Evolutionary conservation across 2,797 vertebrate genomes (phyloP), one percentile per base, ranked within the genome.

Genomic region (Enteromius radiatus): DNA sequence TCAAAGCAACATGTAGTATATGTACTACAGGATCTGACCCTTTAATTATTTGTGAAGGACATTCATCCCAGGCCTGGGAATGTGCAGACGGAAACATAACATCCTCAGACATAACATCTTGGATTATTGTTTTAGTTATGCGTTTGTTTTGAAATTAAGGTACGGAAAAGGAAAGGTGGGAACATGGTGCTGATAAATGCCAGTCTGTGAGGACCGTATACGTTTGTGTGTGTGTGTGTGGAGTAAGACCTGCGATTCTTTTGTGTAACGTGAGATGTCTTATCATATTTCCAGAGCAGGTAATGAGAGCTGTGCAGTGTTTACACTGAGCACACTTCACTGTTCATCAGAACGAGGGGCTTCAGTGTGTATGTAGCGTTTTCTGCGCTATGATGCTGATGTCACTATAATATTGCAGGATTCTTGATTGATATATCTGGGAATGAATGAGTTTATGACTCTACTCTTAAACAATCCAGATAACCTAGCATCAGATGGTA

Each of bases 281-380:
- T 64, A 74, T 81, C 69, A 81, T 49, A 81, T 81, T 63, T 74
- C 79, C 31, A 63, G 41, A 63, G 69, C 68, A 23, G 54, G 41
- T 71, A 63, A 81, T 23, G 28, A 28, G 28, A 74, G 56, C 21
- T 21, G 38, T 0, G 10, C 31, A 43, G 41, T 38, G 67, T 81
- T 49, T 74, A 71, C 38, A 23, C 52, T 11, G 8, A 45, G 15
- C 65, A 33, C 56, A 49, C 79, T 38, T 49, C 38, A 73, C 54
- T 73, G 14, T 63, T 41, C 38, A 41, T 41, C 38, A 41, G 38
- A 7, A 41, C 2, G 38, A 41, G 38, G 38, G 10, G 38, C 38
- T 41, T 41, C 7, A 36, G 38, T 41, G 38, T 41, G 38, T 41
- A 2, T 41, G 7, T 41, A 36, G 36, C 1, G 7, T 4, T 33